A percentile compares a stretch with the other conserved stretches of the same genome.
These are phyloP conservation scores for Diadegma fenestrale DNA, from an alignment of 2,888 invertebrate species.

Conservation along the genomic window DNA sequence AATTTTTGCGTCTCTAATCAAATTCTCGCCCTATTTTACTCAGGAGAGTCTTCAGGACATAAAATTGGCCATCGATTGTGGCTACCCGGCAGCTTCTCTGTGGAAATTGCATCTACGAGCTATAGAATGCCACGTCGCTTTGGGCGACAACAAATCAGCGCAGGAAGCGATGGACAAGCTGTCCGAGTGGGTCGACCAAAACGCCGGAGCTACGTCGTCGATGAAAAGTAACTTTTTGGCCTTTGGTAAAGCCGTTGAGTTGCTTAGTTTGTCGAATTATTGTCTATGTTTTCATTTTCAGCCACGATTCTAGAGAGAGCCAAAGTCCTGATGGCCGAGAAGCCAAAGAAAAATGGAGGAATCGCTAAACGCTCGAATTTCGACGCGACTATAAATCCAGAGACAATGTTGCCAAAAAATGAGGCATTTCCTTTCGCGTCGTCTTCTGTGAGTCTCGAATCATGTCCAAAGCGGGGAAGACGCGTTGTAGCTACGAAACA, in stretches of 20 bases:
- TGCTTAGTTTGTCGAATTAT: not conserved
- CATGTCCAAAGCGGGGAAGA: constrained; percentile 87
- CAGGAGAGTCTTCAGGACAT: constrained; percentile 89
- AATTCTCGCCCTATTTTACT: not conserved
- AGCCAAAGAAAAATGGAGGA: constrained; percentile 36
- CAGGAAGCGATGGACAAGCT: constrained; percentile 73
- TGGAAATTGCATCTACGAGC: constrained; percentile 89
- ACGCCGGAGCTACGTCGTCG: constrained; percentile 62
- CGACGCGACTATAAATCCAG: constrained; percentile 79
- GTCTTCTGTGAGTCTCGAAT: constrained; percentile 86
- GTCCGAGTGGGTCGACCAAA: constrained; percentile 67
- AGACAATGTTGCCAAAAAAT: constrained; percentile 85
- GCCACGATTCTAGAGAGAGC: constrained; percentile 38
- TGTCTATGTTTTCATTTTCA: constrained; percentile 15
- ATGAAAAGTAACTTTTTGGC: constrained; percentile 72
- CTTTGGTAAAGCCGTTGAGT: not conserved
- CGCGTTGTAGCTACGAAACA: constrained; percentile 88
- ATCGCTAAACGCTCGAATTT: not conserved
- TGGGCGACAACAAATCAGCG: constrained; percentile 85
- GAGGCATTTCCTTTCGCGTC: constrained; percentile 86
- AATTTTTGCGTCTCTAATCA: not conserved
- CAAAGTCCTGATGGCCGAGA: constrained; percentile 5
- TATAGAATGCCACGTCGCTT: constrained; percentile 88
- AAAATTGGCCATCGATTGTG: constrained; percentile 86
- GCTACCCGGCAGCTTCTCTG: constrained; percentile 88